Conservation (phyloP, 2,113 vertebrate genomes). For the Zosterops hypoxanthus region DNA sequence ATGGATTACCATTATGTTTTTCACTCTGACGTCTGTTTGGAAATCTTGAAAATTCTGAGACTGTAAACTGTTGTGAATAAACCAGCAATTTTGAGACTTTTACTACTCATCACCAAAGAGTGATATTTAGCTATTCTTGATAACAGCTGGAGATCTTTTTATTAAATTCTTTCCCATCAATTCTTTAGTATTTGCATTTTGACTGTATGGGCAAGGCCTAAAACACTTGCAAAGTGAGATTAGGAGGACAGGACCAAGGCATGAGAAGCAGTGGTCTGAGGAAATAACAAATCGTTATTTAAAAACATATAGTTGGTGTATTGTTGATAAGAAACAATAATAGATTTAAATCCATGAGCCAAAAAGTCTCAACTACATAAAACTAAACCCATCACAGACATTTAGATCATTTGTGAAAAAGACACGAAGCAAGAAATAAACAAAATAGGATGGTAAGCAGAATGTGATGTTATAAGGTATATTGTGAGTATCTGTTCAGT, state of each 20-base stretch:
- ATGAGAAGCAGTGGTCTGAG: neutral
- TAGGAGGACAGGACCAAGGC: neutral
- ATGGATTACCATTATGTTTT: neutral
- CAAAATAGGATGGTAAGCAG: neutral
- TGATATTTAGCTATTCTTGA: neutral
- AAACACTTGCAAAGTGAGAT: neutral
- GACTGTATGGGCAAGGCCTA: neutral
- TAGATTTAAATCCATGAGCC: neutral
- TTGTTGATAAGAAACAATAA: neutral
- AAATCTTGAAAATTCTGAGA: neutral
- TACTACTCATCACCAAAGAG: neutral
- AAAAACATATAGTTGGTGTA: neutral
- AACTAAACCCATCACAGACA: neutral
- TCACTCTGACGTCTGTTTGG: neutral
- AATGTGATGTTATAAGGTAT: neutral
- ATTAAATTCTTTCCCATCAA: neutral
- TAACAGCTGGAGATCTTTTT: neutral
- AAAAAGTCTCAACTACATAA: neutral
- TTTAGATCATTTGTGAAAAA: neutral
- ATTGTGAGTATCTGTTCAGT: neutral
- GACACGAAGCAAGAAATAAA: neutral
- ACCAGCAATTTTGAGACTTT: neutral
- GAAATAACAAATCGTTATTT: neutral
- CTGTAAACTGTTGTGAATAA: neutral
- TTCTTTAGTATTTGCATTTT: neutral